phyloP scores from a whole-genome alignment of 2,888 invertebrate species.

The Cheilosia vernalis region DNA sequence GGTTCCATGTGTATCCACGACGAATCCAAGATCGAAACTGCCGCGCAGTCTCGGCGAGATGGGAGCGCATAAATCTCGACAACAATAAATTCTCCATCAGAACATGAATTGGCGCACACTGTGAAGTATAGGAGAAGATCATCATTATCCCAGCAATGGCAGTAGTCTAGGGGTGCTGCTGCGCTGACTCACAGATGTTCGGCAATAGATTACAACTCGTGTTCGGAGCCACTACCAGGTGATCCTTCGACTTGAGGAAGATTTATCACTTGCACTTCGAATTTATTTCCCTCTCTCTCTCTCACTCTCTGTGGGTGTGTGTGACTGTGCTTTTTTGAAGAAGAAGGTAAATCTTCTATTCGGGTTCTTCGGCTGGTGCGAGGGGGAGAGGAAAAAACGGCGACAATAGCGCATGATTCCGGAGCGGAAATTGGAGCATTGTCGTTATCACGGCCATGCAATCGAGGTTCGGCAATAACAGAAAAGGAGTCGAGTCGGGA shows the following conservation, averaged over 20 bases:
- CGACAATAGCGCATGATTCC: conserved; percentile 51
- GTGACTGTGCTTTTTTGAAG: conserved; percentile 52
- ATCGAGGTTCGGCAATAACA: conserved; percentile 41
- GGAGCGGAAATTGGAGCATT: conserved; percentile 59
- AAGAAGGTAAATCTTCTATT: conserved; percentile 54
- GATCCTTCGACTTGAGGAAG: conserved; percentile 58
- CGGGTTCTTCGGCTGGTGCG: neutral
- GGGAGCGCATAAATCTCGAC: conserved; percentile 40
- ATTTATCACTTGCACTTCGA: conserved; percentile 60
- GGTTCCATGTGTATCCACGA: conserved; percentile 1
- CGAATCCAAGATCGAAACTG: conserved; percentile 17
- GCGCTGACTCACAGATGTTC: conserved; percentile 56
- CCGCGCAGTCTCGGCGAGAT: conserved; percentile 10
- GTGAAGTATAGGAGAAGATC: conserved; percentile 36
- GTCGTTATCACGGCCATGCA: conserved; percentile 52
- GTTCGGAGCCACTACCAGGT: conserved; percentile 56
- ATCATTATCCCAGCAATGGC: conserved; percentile 42
- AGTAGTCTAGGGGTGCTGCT: conserved; percentile 14
- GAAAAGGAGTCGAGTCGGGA: conserved; percentile 27
- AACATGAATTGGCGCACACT: conserved; percentile 47
- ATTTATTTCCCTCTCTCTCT: conserved; percentile 44
- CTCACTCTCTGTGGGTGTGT: neutral
- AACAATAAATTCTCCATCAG: conserved; percentile 50
- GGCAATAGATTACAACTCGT: conserved; percentile 59
- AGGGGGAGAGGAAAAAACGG: neutral